These are phyloP conservation scores for Polyploca ridens DNA, from an alignment of 2,888 invertebrate species.

Conservation along the genomic window DNA sequence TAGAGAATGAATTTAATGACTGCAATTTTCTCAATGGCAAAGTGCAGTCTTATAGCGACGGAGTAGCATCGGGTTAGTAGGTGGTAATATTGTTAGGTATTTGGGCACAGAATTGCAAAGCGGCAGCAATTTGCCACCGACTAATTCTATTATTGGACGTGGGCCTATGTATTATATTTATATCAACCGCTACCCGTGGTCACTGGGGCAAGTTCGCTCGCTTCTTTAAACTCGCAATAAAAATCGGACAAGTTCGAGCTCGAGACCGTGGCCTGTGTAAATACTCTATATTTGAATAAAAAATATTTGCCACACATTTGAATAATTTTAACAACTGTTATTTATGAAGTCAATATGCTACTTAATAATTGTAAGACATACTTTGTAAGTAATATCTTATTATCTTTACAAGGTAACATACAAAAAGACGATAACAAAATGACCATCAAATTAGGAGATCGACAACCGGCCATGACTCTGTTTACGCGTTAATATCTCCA, in stretches of 20 bases:
- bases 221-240: constrained; percentile 75
- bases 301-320: constrained; percentile 33
- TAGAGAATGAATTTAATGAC: neutral
- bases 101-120: constrained; percentile 43
- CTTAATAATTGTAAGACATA: neutral
- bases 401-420: constrained; percentile 59
- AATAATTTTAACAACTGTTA: constrained; percentile 2
- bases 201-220: constrained; percentile 80
- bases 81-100: constrained; percentile 34
- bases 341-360: neutral
- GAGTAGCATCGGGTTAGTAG: constrained; percentile 33
- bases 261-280: constrained; percentile 68
- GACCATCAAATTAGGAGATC: constrained; percentile 81
- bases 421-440: constrained; percentile 62
- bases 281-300: constrained; percentile 44
- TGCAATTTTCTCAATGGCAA: constrained; percentile 31
- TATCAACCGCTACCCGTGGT: constrained; percentile 69
- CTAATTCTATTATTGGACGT: constrained; percentile 62
- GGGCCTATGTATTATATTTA: constrained; percentile 72
- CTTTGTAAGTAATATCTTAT: constrained; percentile 39
- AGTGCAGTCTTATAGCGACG: constrained; percentile 37
- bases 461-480: constrained; percentile 81
- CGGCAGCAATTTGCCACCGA: constrained; percentile 56
- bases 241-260: constrained; percentile 78
- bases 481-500: constrained; percentile 61